phyloP scores from a whole-genome alignment of 92 coral and sea anemone genomes.

The Paragorgia papillata region DNA sequence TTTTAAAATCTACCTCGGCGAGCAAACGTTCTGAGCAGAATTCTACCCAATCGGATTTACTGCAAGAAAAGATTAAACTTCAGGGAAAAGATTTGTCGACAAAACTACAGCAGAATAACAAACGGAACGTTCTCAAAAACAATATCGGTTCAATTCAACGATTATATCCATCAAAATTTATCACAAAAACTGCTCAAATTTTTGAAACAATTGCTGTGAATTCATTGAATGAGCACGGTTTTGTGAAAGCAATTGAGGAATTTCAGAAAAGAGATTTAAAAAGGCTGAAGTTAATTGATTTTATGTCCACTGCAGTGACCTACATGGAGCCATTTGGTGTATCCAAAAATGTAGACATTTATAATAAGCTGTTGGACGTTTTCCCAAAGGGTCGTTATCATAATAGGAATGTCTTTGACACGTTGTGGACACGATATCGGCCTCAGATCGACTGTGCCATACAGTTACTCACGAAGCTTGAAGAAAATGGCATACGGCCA shows the following conservation, averaged over 20 bases:
- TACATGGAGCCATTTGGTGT: constrained; percentile 85
- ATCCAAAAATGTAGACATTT: constrained; percentile 75
- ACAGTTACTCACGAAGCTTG: constrained; percentile 90
- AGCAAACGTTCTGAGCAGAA: constrained; percentile 7
- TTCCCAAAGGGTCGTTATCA: constrained; percentile 89
- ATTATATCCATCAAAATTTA: not conserved
- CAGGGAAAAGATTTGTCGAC: not conserved
- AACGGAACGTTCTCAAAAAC: not conserved
- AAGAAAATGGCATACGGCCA: constrained; percentile 85
- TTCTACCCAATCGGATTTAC: not conserved
- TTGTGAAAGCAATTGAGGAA: constrained; percentile 65
- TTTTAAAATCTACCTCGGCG: not conserved
- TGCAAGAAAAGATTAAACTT: not conserved
- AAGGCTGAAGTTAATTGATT: constrained; percentile 81
- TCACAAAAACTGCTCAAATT: constrained; percentile 33
- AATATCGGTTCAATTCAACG: not conserved
- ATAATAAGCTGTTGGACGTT: constrained; percentile 73
- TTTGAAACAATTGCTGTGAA: constrained; percentile 28
- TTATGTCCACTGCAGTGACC: constrained; percentile 70
- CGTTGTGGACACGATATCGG: constrained; percentile 93
- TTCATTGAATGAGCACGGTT: constrained; percentile 49
- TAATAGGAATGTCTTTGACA: constrained; percentile 88
- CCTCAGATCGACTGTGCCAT: constrained; percentile 93
- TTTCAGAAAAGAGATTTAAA: constrained; percentile 67
- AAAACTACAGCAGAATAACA: not conserved